phyloP scores from a whole-genome alignment of 2,888 invertebrate species.

The Agelastica alni region DNA sequence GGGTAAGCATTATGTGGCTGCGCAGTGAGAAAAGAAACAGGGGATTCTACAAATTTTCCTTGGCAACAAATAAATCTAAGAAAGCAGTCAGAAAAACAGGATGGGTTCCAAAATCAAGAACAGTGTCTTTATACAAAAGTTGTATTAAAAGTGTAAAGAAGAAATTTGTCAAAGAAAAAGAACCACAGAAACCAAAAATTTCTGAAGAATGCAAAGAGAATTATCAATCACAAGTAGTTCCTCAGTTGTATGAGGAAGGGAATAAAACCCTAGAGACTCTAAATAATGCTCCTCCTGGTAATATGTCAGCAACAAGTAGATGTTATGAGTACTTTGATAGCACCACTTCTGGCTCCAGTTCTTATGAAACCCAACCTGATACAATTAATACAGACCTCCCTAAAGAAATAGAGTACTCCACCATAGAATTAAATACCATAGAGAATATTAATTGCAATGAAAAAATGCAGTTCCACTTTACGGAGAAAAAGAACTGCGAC shows the following conservation, averaged over 20 bases:
- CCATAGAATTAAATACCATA: slow-evolving; percentile 47
- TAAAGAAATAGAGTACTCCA: slow-evolving; percentile 51
- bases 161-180: slow-evolving; percentile 29
- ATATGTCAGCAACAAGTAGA: slow-evolving; percentile 33
- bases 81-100: slow-evolving; percentile 40
- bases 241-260: slow-evolving; percentile 46
- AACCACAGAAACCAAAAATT: slow-evolving; percentile 26
- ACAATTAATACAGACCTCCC: slow-evolving; percentile 37
- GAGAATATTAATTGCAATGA: slow-evolving; percentile 34
- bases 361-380: slow-evolving; percentile 38
- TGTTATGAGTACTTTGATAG: slow-evolving; percentile 41
- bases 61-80: slow-evolving; percentile 44
- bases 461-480: slow-evolving; percentile 48
- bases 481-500: slow-evolving; percentile 46
- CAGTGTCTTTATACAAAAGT: slow-evolving; percentile 40
- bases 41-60: slow-evolving; percentile 55
- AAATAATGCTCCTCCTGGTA: slow-evolving; percentile 27
- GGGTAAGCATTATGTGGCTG: slow-evolving; percentile 63
- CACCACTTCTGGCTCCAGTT: slow-evolving; percentile 34
- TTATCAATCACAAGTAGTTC: slow-evolving; percentile 53
- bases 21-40: slow-evolving; percentile 69
- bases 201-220: slow-evolving; percentile 52
- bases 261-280: slow-evolving; percentile 32
- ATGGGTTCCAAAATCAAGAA: slow-evolving; percentile 44
- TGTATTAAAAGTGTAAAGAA: slow-evolving; percentile 35